These are phyloP conservation scores for Aporophyla nigra DNA, from an alignment of 2,888 invertebrate genomes.

Conservation along the genomic window DNA sequence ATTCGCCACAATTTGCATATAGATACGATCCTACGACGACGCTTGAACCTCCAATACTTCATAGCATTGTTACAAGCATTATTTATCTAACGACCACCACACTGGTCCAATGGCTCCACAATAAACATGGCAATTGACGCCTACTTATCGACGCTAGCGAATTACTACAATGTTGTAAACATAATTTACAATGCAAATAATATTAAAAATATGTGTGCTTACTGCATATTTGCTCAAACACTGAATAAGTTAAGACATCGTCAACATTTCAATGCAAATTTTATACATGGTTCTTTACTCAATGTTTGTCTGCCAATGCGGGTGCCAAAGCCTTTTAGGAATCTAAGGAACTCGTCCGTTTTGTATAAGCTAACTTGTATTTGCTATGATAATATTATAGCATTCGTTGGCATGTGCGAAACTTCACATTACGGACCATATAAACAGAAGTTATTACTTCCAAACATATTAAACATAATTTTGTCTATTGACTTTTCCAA, in stretches of 20 bases:
- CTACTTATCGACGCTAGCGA: conserved; percentile 70
- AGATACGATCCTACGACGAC: conserved; percentile 81
- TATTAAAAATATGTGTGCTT: conserved; percentile 66
- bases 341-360: conserved; percentile 61
- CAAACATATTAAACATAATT: conserved; percentile 38
- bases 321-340: conserved; percentile 53
- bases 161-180: conserved; percentile 72
- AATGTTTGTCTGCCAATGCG: conserved; percentile 61
- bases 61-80: conserved; percentile 80
- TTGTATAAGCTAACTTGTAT: conserved; percentile 52
- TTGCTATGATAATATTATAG: conserved; percentile 57
- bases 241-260: conserved; percentile 69
- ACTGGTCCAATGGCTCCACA: conserved; percentile 67
- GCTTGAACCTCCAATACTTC: conserved; percentile 70
- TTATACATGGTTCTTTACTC: conserved; percentile 69
- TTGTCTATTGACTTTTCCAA: conserved; percentile 13
- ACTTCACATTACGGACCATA: conserved; percentile 55
- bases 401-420: conserved; percentile 56
- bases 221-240: conserved; percentile 61
- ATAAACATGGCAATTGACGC: conserved; percentile 74
- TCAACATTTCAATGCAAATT: conserved; percentile 69
- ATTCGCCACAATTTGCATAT: conserved; percentile 87
- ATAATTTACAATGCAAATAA: conserved; percentile 70
- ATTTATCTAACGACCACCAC: conserved; percentile 80
- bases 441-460: conserved; percentile 28